phyloP scores from a whole-genome alignment of 2,888 invertebrate species.

The Molanna angustata region DNA sequence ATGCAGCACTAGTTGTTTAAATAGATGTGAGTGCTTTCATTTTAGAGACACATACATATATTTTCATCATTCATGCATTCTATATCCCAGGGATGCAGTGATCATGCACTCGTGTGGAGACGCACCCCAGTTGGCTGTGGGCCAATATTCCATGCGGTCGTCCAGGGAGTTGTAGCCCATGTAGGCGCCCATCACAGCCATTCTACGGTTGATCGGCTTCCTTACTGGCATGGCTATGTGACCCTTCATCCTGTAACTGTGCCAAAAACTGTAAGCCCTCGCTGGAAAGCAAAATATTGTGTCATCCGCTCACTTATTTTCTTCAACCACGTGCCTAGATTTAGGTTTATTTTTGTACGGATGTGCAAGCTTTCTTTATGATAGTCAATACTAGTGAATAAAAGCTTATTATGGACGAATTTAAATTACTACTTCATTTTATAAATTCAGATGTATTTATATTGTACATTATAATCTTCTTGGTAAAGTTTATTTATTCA shows the following conservation, averaged over 20 bases:
- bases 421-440: too few species aligned
- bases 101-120: slow-evolving; percentile 35
- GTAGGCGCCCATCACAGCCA: slow-evolving; percentile 49
- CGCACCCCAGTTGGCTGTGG: slow-evolving; percentile 62
- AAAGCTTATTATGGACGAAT: too few species aligned
- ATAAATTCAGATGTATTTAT: too few species aligned
- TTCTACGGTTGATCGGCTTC: slow-evolving; percentile 38
- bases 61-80: slow-evolving; percentile 23
- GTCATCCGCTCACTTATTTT: slow-evolving; percentile 42
- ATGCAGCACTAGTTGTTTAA: too few species aligned
- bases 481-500: too few species aligned
- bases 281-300: slow-evolving; percentile 48
- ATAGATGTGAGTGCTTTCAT: background rate
- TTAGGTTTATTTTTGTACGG: background rate
- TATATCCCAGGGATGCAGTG: slow-evolving; percentile 12
- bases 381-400: too few species aligned
- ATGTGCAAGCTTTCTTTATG: too few species aligned
- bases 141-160: slow-evolving; percentile 58
- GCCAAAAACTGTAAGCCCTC: slow-evolving; percentile 58
- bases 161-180: slow-evolving; percentile 56
- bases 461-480: too few species aligned
- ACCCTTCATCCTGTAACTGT: slow-evolving; percentile 49
- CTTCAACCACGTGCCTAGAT: too few species aligned
- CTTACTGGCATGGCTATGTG: slow-evolving; percentile 31
- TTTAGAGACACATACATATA: background rate